Base-by-base conservation (phyloP, 2,113 vertebrate species). In the Oreotrochilus melanogaster region DNA sequence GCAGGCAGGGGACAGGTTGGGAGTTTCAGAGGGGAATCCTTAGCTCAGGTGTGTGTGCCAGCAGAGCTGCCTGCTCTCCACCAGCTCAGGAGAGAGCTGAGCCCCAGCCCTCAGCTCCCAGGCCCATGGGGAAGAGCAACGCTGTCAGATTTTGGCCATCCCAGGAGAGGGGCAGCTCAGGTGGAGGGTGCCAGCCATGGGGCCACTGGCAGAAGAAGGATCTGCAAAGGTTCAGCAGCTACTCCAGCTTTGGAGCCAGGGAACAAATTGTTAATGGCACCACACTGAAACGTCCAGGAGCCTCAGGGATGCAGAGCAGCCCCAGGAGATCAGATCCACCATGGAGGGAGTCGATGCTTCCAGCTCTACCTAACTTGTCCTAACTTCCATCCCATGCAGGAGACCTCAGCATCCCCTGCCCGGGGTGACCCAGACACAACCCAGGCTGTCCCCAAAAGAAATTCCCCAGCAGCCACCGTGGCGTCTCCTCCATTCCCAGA, bases 381-480 rank as follows among this genome's bases (percentile, higher is more conserved):
- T 67, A 56, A 79, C 39, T 43, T 81, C 54, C 51, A 80, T 37
- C 43, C 13, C 18, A 7, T 1, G n/a, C 48, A n/a, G 66, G 31
- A 88, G 17, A 89, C 39, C n/a, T 62, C 9, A 1, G 75, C 73
- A 53, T 28, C 3, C 17, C 39, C 70, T 64, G 42, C 67, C 58
- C 1, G 1, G 10, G 16, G 48, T 19, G 69, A 69, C 24, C 58
- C 62, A 70, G 25, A 58, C 7, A 3, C 2, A 0, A 42, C 56
- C 37, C 0, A 0, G 2, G 28, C 28, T 65, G 62, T 65, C 9
- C n/a, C 23, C 25, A 9, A 11, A 42, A 47, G 12, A 60, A 75
- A 84, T 35, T 11, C 56, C 78, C 31, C 27, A 39, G 9, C 58
- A 62, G 16, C 74, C 12, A 60, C 43, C 70, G 9, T 0, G 39